Base-by-base conservation (phyloP, 2,888 invertebrate species). In the Hypselothyrea guttata region DNA sequence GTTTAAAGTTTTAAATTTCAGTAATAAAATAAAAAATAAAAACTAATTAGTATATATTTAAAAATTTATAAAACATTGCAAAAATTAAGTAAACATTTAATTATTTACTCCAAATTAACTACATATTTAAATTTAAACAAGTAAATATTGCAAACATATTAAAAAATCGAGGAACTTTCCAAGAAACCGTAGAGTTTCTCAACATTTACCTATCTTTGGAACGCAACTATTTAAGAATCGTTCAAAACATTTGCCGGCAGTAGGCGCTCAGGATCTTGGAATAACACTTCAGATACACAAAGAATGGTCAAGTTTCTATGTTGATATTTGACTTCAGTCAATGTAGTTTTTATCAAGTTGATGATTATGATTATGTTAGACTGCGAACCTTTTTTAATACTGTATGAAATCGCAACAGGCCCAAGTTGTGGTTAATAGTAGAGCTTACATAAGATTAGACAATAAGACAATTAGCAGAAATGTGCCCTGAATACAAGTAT, bases 401-500 rank as follows among this genome's bases (percentile, higher is more conserved):
- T 68, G 68, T 57, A 28, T 38, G 44, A 72, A 31, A 46, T 34
- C 16, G 13, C 51, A 47, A 16, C 41, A 37, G 45, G 40, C 35
- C 56, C 31, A 40, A 27, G 7, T 42, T 41, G 41, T 16, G 12
- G 7, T 42, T 51, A 42, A 42, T 34, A 7, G 12, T 9, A 5
- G 7, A 12, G 12, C 13, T 41, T 13, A 22, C 22, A 13, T 34
- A 42, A 8, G 35, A 18, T 27, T 16, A 15, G 15, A 31, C 40
- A 16, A 22, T 31, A 28, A 28, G 15, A 34, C n/a, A n/a, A n/a
- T n/a, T n/a, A n/a, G 13, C 38, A 33, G 58, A 52, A 68, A 22
- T 33, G 60, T 73, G 67, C 46, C 62, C 74, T 55, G 51, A 73
- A 47, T 60, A 46, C 67, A 49, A 13, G 38, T 15, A 41, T 66